A percentile compares a stretch with the other conserved stretches of the same genome.
phyloP scores from a whole-genome alignment of 2,797 vertebrate species.

The Hoplostethus atlanticus region DNA sequence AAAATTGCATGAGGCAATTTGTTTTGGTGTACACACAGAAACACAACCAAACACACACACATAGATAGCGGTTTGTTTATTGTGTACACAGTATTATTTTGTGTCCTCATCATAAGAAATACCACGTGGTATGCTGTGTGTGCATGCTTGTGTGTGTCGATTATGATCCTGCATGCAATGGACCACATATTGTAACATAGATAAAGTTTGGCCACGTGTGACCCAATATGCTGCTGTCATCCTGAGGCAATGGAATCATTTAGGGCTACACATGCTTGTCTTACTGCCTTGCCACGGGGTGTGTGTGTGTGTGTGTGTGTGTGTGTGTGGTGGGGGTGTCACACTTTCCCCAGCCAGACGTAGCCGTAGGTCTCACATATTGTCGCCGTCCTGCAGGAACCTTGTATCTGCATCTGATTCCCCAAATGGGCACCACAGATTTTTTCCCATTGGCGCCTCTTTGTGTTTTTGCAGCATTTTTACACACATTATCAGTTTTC shows the following conservation, averaged over 20 bases:
- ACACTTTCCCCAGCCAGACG: not conserved
- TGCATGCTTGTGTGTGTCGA: not conserved
- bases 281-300: not conserved
- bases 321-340: not conserved
- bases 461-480: constrained; percentile 5
- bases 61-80: not conserved
- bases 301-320: too few relatives aligned
- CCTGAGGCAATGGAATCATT: not conserved
- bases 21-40: not conserved
- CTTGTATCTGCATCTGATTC: not conserved
- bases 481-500: constrained; percentile 5
- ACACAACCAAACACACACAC: not conserved
- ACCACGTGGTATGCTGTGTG: not conserved
- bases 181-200: not conserved
- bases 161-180: not conserved
- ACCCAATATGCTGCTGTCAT: not conserved
- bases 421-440: too few relatives aligned
- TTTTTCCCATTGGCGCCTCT: not conserved
- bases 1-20: not conserved
- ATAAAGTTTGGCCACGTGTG: constrained; percentile 5
- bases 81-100: not conserved
- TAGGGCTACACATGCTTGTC: constrained; percentile 12
- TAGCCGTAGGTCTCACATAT: not conserved
- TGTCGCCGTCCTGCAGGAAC: not conserved
- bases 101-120: not conserved